Conservation (phyloP, 35 echinoderm and acorn worm species). For the Heliocidaris tuberculata region DNA sequence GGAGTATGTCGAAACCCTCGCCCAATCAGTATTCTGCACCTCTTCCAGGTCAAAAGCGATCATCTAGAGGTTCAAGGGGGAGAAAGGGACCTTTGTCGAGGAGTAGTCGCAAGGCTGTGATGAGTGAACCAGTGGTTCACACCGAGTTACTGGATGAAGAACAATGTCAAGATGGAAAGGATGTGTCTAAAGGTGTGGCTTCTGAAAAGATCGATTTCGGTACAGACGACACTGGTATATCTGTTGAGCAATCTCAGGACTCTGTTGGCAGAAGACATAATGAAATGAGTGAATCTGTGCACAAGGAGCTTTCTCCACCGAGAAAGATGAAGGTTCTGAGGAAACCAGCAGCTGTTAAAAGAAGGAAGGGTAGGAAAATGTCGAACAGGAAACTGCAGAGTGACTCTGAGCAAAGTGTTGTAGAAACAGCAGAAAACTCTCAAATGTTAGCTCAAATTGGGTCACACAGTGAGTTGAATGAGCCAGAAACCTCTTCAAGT, state of each 20-base stretch:
- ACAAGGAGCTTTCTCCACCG: not conserved
- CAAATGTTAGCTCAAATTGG: not conserved
- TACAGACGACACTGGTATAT: not conserved
- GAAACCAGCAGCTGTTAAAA: constrained; percentile 12
- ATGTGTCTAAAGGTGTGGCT: not conserved
- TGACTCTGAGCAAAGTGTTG: not conserved
- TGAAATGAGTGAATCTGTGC: not conserved
- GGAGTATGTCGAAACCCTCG: constrained; percentile 61
- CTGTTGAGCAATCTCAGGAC: not conserved
- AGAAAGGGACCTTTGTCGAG: not conserved
- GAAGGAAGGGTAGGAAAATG: not conserved
- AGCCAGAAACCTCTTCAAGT: no score
- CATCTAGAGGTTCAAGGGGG: not conserved
- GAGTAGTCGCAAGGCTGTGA: not conserved
- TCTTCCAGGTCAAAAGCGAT: not conserved
- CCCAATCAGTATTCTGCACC: constrained; percentile 2
- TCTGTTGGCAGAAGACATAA: not conserved
- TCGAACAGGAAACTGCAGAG: not conserved
- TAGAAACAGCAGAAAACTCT: not conserved
- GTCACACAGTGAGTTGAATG: not conserved
- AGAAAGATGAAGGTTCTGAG: constrained; percentile 22
- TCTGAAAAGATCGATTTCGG: not conserved
- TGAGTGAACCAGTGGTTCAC: not conserved
- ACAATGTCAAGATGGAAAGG: not conserved
- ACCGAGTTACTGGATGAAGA: not conserved